phyloP scores from a whole-genome alignment of 37 sponge, comb jelly and placozoan genomes.

The Chondrilla cf. caribensis region DNA sequence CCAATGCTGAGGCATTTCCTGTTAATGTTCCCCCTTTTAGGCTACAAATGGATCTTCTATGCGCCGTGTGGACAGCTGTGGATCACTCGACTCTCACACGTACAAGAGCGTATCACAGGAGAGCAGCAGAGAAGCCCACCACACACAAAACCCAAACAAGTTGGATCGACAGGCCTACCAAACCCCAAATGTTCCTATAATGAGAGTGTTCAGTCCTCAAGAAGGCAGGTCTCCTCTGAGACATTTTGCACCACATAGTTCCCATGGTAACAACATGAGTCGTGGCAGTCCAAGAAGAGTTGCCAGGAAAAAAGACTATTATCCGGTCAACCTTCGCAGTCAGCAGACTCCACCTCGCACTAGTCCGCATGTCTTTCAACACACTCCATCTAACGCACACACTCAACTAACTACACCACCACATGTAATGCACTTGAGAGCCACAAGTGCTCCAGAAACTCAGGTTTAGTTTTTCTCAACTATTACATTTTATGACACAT shows the following conservation, averaged over 20 bases:
- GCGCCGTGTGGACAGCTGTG: slow-evolving; percentile 74
- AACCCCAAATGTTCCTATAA: slow-evolving; percentile 8
- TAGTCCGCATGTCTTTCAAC: neutral
- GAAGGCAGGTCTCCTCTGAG: neutral
- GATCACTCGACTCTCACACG: slow-evolving; percentile 65
- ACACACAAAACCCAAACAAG: slow-evolving; percentile 12
- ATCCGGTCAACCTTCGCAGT: no score
- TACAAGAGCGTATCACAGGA: neutral
- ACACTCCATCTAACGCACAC: neutral
- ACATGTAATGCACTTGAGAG: slow-evolving; percentile 3
- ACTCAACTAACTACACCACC: no score
- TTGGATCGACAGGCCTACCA: neutral
- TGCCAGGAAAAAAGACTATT: neutral
- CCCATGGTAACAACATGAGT: neutral
- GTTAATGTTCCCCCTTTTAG: neutral
- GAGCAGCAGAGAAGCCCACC: neutral
- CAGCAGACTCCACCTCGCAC: no score
- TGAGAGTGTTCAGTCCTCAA: slow-evolving; percentile 8
- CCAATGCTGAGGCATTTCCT: neutral
- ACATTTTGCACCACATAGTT: neutral
- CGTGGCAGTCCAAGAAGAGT: neutral
- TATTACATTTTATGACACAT: no score
- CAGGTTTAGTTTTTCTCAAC: neutral
- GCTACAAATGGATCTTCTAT: neutral
- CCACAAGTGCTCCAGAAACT: slow-evolving; percentile 13